Percentiles rank a stretch among this genome's conserved stretches.
Conservation (phyloP, 2,888 invertebrate species). For the Anticlea derivata region DNA sequence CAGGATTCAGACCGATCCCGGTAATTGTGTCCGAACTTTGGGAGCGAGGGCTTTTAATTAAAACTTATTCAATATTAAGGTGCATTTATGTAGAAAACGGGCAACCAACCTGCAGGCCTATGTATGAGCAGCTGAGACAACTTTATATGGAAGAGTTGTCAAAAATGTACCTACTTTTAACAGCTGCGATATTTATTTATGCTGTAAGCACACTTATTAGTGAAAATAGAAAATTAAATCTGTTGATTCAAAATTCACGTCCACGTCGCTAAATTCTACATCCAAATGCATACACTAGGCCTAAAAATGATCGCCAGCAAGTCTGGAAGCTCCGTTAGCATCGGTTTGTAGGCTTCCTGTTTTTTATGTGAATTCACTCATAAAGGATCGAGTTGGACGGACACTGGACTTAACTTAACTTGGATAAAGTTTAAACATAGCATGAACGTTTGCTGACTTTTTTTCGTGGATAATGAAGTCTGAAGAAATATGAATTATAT, state of each 20-base stretch:
- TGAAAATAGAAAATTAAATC: too few relatives aligned
- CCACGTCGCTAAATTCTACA: too few relatives aligned
- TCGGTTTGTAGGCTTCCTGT: background rate
- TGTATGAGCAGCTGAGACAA: too few relatives aligned
- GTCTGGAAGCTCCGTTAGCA: too few relatives aligned
- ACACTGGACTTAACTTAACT: constrained; percentile 58
- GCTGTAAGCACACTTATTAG: too few relatives aligned
- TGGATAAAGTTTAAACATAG: constrained; percentile 33
- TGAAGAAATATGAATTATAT: background rate
- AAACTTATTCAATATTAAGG: constrained; percentile 77
- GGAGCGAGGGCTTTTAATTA: constrained; percentile 72
- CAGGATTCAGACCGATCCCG: constrained; percentile 54
- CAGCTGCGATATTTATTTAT: too few relatives aligned
- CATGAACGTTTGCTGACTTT: constrained; percentile 37
- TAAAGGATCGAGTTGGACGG: constrained; percentile 50
- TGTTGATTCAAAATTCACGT: too few relatives aligned
- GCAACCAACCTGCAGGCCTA: too few relatives aligned
- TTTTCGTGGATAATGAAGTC: constrained; percentile 13
- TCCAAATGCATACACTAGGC: too few relatives aligned
- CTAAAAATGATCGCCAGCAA: too few relatives aligned
- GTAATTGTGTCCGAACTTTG: constrained; percentile 70
- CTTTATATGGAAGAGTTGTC: too few relatives aligned
- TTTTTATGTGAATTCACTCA: background rate
- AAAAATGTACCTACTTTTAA: too few relatives aligned
- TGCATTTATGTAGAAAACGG: constrained; percentile 18